phyloP scores from a whole-genome alignment of 2,113 vertebrate genomes.

The Stictonetta naevosa region DNA sequence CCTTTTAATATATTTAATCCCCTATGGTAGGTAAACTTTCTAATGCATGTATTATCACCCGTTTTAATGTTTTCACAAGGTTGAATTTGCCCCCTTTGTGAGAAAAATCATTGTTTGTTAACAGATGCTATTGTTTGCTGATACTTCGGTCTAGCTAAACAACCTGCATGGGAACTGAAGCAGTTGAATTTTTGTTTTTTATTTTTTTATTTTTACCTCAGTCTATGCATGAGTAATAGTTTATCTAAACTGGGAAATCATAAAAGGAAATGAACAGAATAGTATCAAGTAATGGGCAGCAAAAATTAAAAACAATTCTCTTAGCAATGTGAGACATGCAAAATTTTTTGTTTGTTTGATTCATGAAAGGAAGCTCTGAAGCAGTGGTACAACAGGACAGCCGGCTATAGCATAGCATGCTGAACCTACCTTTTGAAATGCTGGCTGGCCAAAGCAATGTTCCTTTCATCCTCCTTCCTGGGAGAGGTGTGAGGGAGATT shows the following conservation, averaged over 20 bases:
- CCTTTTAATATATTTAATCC: neutral
- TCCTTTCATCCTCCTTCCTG: neutral
- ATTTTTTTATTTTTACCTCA: neutral
- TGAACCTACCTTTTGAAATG: neutral
- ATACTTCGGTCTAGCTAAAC: neutral
- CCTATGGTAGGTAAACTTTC: neutral
- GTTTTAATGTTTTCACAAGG: neutral
- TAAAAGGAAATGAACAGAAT: neutral
- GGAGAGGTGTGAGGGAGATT: neutral
- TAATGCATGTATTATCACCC: neutral
- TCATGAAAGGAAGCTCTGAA: neutral
- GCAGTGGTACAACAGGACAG: neutral
- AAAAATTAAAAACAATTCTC: neutral
- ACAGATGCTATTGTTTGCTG: constrained; percentile 25
- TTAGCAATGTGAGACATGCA: neutral
- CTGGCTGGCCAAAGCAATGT: neutral
- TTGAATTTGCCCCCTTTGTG: neutral
- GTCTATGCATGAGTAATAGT: neutral
- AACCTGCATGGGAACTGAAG: neutral
- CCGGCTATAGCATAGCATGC: fast-evolving
- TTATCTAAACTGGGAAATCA: neutral
- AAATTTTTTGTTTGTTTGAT: neutral
- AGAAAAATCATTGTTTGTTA: constrained; percentile 19
- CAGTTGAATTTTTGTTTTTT: neutral
- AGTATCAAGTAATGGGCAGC: neutral